Percentiles rank a stretch among this genome's conserved stretches.
Evolutionary conservation across 2,113 vertebrate species (phyloP).

Genomic region (Coryphaenoides rupestris): DNA sequence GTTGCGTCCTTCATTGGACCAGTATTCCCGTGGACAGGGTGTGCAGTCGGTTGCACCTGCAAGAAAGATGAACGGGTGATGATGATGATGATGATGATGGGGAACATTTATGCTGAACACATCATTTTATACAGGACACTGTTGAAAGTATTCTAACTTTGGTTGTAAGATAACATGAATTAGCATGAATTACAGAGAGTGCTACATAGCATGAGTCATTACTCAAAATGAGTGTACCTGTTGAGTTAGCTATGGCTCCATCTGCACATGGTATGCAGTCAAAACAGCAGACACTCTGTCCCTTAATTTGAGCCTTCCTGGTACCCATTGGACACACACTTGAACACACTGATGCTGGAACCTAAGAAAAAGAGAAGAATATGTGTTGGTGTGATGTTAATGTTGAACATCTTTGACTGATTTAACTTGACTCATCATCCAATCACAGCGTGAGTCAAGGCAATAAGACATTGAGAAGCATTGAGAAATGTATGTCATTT

Average conservation of each 20-base stretch:
- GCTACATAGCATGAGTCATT: not conserved
- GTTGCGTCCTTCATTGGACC: not conserved
- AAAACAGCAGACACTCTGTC: slow-evolving; percentile 1
- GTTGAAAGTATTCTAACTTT: too few species aligned
- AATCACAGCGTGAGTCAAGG: too few species aligned
- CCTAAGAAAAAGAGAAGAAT: slow-evolving; percentile 39
- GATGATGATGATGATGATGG: too few species aligned
- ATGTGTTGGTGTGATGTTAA: not conserved
- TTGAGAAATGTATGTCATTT: too few species aligned
- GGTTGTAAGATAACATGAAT: too few species aligned
- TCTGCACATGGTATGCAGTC: not conserved
- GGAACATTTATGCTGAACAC: too few species aligned
- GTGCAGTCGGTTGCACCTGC: slow-evolving; percentile 28
- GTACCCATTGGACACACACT: slow-evolving; percentile 62
- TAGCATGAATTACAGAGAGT: not conserved
- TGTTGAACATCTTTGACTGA: too few species aligned
- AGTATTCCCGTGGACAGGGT: slow-evolving; percentile 5
- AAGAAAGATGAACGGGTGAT: not conserved
- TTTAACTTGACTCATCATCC: too few species aligned
- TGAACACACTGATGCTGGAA: slow-evolving; percentile 64
- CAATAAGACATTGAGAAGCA: too few species aligned
- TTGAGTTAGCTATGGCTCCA: slow-evolving; percentile 62
- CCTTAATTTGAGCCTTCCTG: slow-evolving; percentile 66
- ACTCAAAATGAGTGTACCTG: slow-evolving; percentile 34
- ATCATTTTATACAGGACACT: too few species aligned